Conservation (phyloP, 2,797 vertebrate genomes). For the Poeciliopsis presidionis region DNA sequence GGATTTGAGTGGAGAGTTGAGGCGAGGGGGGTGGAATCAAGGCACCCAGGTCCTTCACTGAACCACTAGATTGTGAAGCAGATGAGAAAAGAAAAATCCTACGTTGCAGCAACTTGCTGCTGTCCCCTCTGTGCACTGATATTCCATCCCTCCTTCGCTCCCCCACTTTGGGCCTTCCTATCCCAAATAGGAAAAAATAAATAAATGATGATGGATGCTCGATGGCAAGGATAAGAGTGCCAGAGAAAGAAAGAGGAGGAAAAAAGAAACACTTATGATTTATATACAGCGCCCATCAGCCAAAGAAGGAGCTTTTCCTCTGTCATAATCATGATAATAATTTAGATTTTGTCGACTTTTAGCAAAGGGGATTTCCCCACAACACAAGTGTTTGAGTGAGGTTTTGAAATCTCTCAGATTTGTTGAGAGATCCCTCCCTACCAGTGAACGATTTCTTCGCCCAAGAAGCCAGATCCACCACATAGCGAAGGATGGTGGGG, state of each 20-base stretch:
- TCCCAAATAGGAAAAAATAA: slow-evolving; percentile 76
- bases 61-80: slow-evolving; percentile 74
- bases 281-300: slow-evolving; percentile 68
- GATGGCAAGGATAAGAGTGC: slow-evolving; percentile 78
- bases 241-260: slow-evolving; percentile 62
- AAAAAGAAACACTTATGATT: slow-evolving; percentile 68
- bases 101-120: slow-evolving; percentile 63
- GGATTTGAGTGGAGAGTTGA: slow-evolving; percentile 78
- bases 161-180: slow-evolving; percentile 62
- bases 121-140: slow-evolving; percentile 46
- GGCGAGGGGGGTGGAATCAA: slow-evolving; percentile 63
- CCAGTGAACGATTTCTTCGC: slow-evolving; percentile 54
- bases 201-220: slow-evolving; percentile 73
- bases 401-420: slow-evolving; percentile 60
- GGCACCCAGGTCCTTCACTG: slow-evolving; percentile 78
- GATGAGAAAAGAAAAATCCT: slow-evolving; percentile 70
- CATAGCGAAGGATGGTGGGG: slow-evolving; percentile 55
- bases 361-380: slow-evolving; percentile 54
- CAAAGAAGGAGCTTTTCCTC: slow-evolving; percentile 52
- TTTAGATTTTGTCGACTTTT: slow-evolving; percentile 38
- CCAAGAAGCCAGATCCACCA: slow-evolving; percentile 61
- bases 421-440: slow-evolving; percentile 60
- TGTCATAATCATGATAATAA: slow-evolving; percentile 39
- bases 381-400: slow-evolving; percentile 32
- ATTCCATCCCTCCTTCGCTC: slow-evolving; percentile 48